Evolutionary conservation across 2,797 vertebrate genomes (phyloP).

Genomic region (Periparus ater): DNA sequence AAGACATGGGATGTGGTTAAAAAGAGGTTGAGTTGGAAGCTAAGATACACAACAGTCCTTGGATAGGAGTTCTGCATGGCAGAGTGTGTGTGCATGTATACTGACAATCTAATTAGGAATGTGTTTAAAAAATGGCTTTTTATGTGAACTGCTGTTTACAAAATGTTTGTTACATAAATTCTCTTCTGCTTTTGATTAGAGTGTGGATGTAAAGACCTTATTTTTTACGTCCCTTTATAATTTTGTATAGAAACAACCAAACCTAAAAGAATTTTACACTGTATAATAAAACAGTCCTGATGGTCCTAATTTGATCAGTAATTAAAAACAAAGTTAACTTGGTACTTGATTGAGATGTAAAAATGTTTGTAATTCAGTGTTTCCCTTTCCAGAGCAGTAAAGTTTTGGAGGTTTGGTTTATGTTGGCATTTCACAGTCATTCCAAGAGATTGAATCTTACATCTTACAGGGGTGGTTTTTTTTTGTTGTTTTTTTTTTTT

Average conservation of each 20-base stretch:
- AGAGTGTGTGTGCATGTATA: accelerated
- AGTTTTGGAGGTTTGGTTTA: background rate
- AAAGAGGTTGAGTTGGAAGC: background rate
- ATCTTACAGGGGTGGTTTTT: accelerated
- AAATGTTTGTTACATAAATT: background rate
- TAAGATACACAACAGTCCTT: background rate
- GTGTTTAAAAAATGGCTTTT: background rate
- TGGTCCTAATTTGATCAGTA: background rate
- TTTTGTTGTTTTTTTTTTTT: background rate
- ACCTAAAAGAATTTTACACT: background rate
- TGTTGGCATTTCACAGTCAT: background rate
- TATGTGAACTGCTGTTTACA: background rate
- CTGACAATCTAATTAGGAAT: background rate
- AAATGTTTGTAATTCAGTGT: background rate
- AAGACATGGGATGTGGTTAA: background rate
- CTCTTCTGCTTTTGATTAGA: background rate
- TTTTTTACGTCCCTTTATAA: background rate
- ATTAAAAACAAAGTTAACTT: constrained; percentile 44
- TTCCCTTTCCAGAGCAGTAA: background rate
- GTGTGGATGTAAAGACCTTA: background rate
- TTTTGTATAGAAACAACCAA: background rate
- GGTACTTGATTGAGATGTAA: background rate
- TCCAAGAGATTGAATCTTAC: background rate
- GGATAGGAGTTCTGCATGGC: background rate
- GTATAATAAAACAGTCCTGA: background rate